Evolutionary conservation across 2,797 vertebrate species (phyloP), one percentile per base, ranked within the genome.

Genomic region (Caiman crocodilus): DNA sequence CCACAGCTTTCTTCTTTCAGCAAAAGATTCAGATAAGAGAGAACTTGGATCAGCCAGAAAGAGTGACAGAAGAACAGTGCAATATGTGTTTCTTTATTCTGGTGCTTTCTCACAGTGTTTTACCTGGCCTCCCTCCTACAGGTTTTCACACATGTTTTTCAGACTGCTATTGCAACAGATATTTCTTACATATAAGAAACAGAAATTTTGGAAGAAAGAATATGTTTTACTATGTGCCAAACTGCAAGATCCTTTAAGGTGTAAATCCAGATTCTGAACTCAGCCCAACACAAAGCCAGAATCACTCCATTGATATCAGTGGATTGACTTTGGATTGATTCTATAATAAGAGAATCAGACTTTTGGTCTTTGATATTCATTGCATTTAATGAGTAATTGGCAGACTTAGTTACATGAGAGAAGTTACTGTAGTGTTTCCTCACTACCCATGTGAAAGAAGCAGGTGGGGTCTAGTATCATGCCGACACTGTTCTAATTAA

Each of bases 401-500:
- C 85, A 28, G 77, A 73, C 50, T 35, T 0, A 5, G 8, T 76
- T 42, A 4, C 85, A 6, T 65, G 1, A 0, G 4, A 65, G 71
- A 89, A 76, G 77, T 28, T 57, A 1, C 85, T 23, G 0, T 0
- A 25, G n/a, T 50, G 18, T 67, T 59, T 9, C 21, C 57, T n/a
- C 17, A 0, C 25, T 6, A 8, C 7, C 81, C 57, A 20, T 82
- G 16, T 56, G 80, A 81, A 74, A 58, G 67, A 90, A 76, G 78
- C 76, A 69, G 88, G 67, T 50, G 76, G 30, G 79, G 14, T 84
- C 13, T 13, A 14, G 64, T 5, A 14, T 58, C 35, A 0, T 6
- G 14, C 86, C 42, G 90, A 5, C 79, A 75, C 26, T 25, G 30
- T 77, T 94, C 92, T 79, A n/a, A 92, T 88, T 90, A 92, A 92